These are phyloP conservation scores for Tigriopus californicus DNA, from an alignment of 2,888 invertebrate species.

Conservation along the genomic window DNA sequence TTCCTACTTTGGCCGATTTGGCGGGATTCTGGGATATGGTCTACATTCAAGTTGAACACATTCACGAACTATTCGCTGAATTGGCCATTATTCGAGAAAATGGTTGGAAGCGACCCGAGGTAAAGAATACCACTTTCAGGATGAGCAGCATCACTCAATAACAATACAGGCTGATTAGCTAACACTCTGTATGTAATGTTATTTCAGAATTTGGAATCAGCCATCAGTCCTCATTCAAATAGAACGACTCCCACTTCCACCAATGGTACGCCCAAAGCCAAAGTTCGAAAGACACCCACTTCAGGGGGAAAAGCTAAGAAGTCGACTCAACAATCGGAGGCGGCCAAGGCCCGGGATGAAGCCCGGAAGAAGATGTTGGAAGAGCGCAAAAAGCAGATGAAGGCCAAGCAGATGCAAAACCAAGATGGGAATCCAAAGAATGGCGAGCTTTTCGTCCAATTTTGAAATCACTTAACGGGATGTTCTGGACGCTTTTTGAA, in stretches of 20 bases:
- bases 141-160: too few species aligned
- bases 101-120: slow-evolving; percentile 24
- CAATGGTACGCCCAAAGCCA: not conserved
- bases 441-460: not conserved
- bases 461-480: not conserved
- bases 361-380: slow-evolving; percentile 63
- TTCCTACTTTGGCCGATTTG: slow-evolving; percentile 70
- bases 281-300: not conserved
- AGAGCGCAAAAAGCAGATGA: slow-evolving; percentile 40
- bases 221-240: too few species aligned
- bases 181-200: too few species aligned
- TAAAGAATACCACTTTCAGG: too few species aligned
- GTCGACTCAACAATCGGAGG: slow-evolving; percentile 19
- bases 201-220: too few species aligned
- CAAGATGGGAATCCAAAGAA: not conserved
- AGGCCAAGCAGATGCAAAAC: slow-evolving; percentile 18
- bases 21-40: slow-evolving; percentile 99
- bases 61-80: slow-evolving; percentile 50
- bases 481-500: too few species aligned
- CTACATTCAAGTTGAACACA: slow-evolving; percentile 66
- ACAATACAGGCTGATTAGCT: too few species aligned
- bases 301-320: not conserved
- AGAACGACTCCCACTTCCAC: not conserved
- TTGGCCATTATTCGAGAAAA: slow-evolving; percentile 26
- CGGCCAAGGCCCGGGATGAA: slow-evolving; percentile 31